Conservation (phyloP, 2,797 vertebrate genomes). For the Gila robusta region DNA sequence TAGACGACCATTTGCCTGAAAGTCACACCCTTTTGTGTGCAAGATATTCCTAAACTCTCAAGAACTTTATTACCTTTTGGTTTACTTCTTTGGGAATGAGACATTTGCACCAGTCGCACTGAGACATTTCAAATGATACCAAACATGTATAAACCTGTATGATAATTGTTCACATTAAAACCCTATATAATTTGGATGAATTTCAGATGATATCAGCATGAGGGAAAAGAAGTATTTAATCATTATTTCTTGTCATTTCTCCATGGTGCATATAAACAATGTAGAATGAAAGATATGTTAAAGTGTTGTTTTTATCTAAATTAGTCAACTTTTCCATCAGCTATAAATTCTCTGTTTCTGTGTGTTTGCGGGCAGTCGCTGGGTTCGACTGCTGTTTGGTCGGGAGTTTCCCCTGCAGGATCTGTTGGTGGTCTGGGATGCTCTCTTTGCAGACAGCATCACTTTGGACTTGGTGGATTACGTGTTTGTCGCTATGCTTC, state of each 20-base stretch:
- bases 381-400: constrained; percentile 95
- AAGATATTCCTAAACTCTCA: too few species aligned
- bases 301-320: constrained; percentile 60
- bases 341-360: constrained; percentile 57
- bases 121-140: too few species aligned
- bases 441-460: constrained; percentile 94
- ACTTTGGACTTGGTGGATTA: constrained; percentile 95
- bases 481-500: constrained; percentile 96
- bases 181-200: too few species aligned
- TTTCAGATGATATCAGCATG: too few species aligned
- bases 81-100: too few species aligned
- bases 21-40: too few species aligned
- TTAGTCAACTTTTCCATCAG: background rate
- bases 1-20: too few species aligned
- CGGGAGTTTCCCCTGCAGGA: constrained; percentile 97
- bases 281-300: background rate
- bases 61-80: too few species aligned
- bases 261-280: background rate
- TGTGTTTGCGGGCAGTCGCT: constrained; percentile 80
- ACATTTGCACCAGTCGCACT: too few species aligned
- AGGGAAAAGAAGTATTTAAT: background rate
- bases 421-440: constrained; percentile 96
- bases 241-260: background rate
- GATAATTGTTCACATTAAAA: too few species aligned
- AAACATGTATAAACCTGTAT: too few species aligned